phyloP scores from a whole-genome alignment of 2,113 vertebrate species.

The Zosterops lateralis region DNA sequence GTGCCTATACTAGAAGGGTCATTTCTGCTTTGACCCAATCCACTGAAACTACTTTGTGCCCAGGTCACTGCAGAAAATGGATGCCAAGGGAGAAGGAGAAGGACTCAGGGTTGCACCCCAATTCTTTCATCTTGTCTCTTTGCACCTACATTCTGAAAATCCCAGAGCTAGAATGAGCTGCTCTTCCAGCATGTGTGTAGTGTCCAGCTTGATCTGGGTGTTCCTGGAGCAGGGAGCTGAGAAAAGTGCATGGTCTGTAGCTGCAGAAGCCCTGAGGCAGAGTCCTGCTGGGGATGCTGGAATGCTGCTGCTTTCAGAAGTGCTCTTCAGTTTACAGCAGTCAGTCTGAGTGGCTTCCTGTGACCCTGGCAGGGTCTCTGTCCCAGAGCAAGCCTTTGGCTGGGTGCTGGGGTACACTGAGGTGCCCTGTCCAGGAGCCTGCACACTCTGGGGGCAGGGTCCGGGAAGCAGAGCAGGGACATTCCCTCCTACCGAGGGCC shows the following conservation, averaged over 20 bases:
- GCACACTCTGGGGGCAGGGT: background rate
- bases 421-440: background rate
- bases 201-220: background rate
- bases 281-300: background rate
- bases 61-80: no score
- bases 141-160: no score
- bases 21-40: no score
- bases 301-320: background rate
- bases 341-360: background rate
- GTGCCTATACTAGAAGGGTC: no score
- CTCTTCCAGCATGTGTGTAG: fast-evolving
- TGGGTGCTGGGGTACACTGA: background rate
- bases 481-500: background rate
- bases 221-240: background rate
- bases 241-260: background rate
- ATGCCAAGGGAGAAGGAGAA: no score
- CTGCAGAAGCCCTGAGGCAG: background rate
- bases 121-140: no score
- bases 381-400: background rate
- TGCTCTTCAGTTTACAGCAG: background rate
- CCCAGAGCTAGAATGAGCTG: background rate
- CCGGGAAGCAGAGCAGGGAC: background rate
- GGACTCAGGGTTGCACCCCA: no score
- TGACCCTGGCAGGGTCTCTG: background rate
- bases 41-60: no score